Evolutionary conservation across 2,113 vertebrate genomes (phyloP), one percentile per base, ranked within the genome.

Genomic region (Oenanthe melanoleuca): DNA sequence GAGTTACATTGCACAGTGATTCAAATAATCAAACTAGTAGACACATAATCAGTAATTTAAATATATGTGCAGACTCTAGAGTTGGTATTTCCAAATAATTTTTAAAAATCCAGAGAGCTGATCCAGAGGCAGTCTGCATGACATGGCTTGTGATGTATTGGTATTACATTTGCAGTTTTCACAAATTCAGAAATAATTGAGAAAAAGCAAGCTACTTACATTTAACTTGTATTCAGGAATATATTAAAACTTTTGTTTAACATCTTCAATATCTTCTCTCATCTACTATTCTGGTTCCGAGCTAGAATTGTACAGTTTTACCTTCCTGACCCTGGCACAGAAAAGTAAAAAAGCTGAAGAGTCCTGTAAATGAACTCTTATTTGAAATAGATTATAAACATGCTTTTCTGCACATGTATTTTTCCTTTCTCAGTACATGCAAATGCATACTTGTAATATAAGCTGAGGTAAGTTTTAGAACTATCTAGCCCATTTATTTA

Each of bases 341-440:
- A 67, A n/a, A 88, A 57, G 40, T 59, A 60, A 71, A 74, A 60
- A 71, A 74, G 8, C 11, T 56, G 47, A 44, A 50, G 24, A 74
- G 11, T 23, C 19, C 72, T 2, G 0, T 74, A 67, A 91, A 66
- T 44, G 67, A 80, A 12, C 6, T 50, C 12, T 6, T 24, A 7
- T 50, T 86, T 63, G 63, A 94, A 77, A 60, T 61, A 33, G 8
- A 8, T 78, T 86, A 78, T 60, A 60, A 92, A 81, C 7, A 13
- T 0, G 0, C 11, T 69, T 3, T 2, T 91, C 22, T 28, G 31
- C 49, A 40, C 1, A 1, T 59, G 4, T 53, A 16, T 17, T 77
- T 70, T 89, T 82, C 33, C 23, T 84, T 78, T 87, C 31, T 53
- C 26, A 20, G 23, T 66, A n/a, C 9, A 4, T 66, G 55, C 42